Base-by-base conservation (phyloP, 2,797 vertebrate species). In the Orestias chungarensis region DNA sequence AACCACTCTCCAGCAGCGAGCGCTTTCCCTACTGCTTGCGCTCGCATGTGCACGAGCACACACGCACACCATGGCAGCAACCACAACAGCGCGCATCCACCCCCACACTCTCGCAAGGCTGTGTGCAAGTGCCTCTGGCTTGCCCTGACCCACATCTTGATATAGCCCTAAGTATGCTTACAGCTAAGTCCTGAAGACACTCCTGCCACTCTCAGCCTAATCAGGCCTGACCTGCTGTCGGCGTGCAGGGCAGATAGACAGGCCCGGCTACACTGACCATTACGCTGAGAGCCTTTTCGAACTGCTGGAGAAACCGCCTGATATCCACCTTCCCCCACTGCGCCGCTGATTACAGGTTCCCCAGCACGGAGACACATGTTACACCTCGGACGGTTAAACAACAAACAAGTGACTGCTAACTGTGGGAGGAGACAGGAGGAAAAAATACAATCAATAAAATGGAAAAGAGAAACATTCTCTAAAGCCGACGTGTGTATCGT, bases 91-190 rank as follows among this genome's bases (percentile, higher is more conserved):
- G 64, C 80, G 82, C 83, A 92, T 86, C 92, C 88, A 91, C 92
- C 93, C 92, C 93, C 92, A 90, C 89, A 82, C 87, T 91, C 83
- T 81, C 89, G 83, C 77, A 59, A 90, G 86, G 86, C 89, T 77
- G 87, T 89, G 87, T 86, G 88, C 91, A 90, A 92, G 90, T 92
- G 92, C 90, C 92, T 91, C 91, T 90, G 87, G 89, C 91, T 93
- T 92, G 93, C 92, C 92, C 93, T 94, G 94, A 94, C 93, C 94
- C 93, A 94, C 91, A 95, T 95, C 94, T 95, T 95, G 93, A 94
- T 95, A 94, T 94, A 95, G 94, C 93, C 92, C 89, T 95, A 95
- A 95, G 94, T 93, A 94, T 88, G 93, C 94, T 95, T 94, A 95
- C 89, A 92, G 90, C 90, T 94, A 94, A 95, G 93, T 94, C 93